A percentile compares a stretch with the other conserved stretches of the same genome.
These are phyloP conservation scores for Sebastes ruberrimus DNA, from an alignment of 2,797 vertebrate species.

Conservation along the genomic window DNA sequence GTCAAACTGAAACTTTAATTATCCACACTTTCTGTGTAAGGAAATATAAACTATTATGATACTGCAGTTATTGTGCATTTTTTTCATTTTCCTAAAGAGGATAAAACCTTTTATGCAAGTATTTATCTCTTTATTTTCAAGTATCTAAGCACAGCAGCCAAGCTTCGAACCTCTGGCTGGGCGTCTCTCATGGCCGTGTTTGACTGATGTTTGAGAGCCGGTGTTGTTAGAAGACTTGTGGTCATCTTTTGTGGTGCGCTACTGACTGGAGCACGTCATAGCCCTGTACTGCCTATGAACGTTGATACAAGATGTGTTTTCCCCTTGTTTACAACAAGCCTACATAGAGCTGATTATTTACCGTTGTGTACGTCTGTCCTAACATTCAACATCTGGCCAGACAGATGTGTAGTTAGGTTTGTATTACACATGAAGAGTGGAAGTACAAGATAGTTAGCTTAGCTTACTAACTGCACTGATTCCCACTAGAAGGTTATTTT, in stretches of 20 bases:
- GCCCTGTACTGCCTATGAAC: not conserved
- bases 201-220: not conserved
- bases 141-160: not conserved
- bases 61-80: not conserved
- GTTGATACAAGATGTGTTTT: not conserved
- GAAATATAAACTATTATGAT: not conserved
- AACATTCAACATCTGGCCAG: not conserved
- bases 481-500: not conserved
- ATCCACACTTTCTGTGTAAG: not conserved
- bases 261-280: not conserved
- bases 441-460: not conserved
- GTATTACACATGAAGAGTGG: not conserved
- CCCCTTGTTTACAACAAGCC: too few relatives aligned
- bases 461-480: not conserved
- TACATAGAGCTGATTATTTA: too few relatives aligned
- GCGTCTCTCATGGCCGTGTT: not conserved
- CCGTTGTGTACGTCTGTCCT: not conserved
- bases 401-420: not conserved
- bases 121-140: too few relatives aligned
- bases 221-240: not conserved
- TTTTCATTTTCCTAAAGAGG: not conserved
- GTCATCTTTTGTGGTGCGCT: not conserved
- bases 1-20: not conserved
- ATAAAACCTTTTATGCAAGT: not conserved
- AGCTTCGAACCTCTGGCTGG: not conserved